Percentiles rank a stretch among this genome's conserved stretches.
Evolutionary conservation across 2,797 vertebrate species (phyloP).

Genomic region (Pelodytes ibericus): DNA sequence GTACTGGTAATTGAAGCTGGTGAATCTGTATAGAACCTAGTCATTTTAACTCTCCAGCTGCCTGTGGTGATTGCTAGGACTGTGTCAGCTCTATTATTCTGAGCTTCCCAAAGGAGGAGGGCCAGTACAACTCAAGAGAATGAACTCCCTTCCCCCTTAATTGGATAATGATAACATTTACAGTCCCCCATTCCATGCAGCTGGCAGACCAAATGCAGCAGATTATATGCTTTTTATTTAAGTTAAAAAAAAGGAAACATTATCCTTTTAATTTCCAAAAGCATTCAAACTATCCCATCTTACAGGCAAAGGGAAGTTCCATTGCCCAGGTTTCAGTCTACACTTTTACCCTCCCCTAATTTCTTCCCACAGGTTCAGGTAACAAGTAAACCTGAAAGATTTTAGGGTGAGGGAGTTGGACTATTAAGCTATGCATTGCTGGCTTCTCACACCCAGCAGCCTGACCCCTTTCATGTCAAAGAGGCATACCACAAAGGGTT

Average conservation of each 20-base stretch:
- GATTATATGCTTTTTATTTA: slow-evolving; percentile 28
- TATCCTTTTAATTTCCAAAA: neutral
- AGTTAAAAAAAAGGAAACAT: neutral
- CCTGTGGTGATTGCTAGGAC: neutral
- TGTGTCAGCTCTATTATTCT: neutral
- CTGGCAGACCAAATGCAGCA: slow-evolving; percentile 18
- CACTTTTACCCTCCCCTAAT: neutral
- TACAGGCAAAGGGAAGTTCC: neutral
- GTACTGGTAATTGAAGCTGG: neutral
- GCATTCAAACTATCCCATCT: neutral
- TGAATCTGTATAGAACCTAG: neutral
- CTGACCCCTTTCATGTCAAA: neutral
- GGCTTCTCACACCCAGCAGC: neutral
- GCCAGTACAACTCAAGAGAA: neutral
- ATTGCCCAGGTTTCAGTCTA: neutral
- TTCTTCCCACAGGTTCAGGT: too few relatives aligned
- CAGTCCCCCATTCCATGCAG: slow-evolving; percentile 12
- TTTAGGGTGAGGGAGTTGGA: neutral
- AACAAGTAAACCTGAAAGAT: too few relatives aligned
- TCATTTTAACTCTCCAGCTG: neutral
- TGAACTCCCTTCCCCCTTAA: slow-evolving; percentile 25
- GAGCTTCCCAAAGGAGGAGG: neutral
- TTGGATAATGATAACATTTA: slow-evolving; percentile 29
- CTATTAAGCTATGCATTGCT: neutral
- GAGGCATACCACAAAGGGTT: neutral